Base-by-base conservation (phyloP, 2,797 vertebrate species). In the Tokudaia tokunoshimensis region DNA sequence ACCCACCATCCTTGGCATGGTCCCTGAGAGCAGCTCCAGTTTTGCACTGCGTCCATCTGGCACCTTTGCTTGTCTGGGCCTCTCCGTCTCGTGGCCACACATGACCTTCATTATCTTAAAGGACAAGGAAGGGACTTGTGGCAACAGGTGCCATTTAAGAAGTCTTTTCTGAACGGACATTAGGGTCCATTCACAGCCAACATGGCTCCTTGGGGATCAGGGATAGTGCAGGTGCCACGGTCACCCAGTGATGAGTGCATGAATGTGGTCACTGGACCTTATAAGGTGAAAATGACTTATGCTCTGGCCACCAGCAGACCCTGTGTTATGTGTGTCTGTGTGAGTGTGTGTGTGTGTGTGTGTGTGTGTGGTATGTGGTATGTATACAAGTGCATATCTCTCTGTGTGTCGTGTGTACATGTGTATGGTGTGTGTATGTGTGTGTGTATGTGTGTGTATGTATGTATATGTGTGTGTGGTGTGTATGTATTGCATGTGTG, bases 1-100 rank as follows among this genome's bases (percentile, higher is more conserved):
- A 9, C 29, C 9, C 22, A 1, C 0, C 0, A 2, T n/a, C 74
- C 81, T 86, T 63, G 86, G 78, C 4, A 0, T 19, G 17, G 8
- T 2, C 67, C 65, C 41, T 41, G 31, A 19, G 41, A 55, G 29
- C 3, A 2, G 22, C 47, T 10, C 5, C n/a, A n/a, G 31, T 22
- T 81, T 29, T 50, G 22, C 9, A 4, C 13, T 50, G 17, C 11
- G 14, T 65, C 9, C 52, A 22, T 74, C 24, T 26, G 17, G 55
- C 52, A 47, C n/a, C 67, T 44, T 47, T 63, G 50, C 57, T 52
- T 55, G 29, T 47, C 57, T 37, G n/a, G 47, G 57, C 41, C 11
- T 52, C 47, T 57, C 50, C 74, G 24, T 41, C 65, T 3, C 47
- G 34, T 24, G 17, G 74, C 12, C 6, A 3, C 29, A 31, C 41